These are phyloP conservation scores for Archivesica marissinica DNA, from an alignment of 1,140 invertebrate species.

Conservation along the genomic window DNA sequence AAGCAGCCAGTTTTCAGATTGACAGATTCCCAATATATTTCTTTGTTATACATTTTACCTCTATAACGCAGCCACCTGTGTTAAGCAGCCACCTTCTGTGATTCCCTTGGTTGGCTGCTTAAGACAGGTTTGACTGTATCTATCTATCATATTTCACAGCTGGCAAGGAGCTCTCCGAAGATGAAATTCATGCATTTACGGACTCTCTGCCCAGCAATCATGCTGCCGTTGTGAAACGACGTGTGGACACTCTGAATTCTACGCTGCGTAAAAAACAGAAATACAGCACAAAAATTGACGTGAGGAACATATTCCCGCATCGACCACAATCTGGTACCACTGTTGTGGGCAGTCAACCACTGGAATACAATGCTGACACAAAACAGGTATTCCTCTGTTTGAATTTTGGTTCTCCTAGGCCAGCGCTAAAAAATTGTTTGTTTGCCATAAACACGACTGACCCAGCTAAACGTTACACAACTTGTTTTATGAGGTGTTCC, in stretches of 20 bases:
- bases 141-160: constrained; percentile 62
- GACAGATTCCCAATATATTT: too few relatives aligned
- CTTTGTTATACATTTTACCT: too few relatives aligned
- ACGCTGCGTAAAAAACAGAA: constrained; percentile 78
- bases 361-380: neutral
- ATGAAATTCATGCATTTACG: constrained; percentile 75
- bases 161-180: constrained; percentile 78
- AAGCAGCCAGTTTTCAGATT: neutral
- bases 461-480: too few relatives aligned
- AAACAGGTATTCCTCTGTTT: too few relatives aligned
- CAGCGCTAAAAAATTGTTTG: too few relatives aligned
- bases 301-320: constrained; percentile 77
- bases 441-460: too few relatives aligned
- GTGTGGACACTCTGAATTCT: constrained; percentile 78
- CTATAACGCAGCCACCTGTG: too few relatives aligned
- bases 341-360: constrained; percentile 20
- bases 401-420: too few relatives aligned
- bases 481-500: too few relatives aligned
- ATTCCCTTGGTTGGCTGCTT: too few relatives aligned
- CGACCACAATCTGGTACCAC: neutral
- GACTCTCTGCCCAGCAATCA: constrained; percentile 76
- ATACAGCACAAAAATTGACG: constrained; percentile 74
- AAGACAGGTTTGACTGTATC: neutral
- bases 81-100: too few relatives aligned
- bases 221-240: constrained; percentile 75